Base-by-base conservation (phyloP, 2,888 invertebrate species). In the Sminthurinus aureus region DNA sequence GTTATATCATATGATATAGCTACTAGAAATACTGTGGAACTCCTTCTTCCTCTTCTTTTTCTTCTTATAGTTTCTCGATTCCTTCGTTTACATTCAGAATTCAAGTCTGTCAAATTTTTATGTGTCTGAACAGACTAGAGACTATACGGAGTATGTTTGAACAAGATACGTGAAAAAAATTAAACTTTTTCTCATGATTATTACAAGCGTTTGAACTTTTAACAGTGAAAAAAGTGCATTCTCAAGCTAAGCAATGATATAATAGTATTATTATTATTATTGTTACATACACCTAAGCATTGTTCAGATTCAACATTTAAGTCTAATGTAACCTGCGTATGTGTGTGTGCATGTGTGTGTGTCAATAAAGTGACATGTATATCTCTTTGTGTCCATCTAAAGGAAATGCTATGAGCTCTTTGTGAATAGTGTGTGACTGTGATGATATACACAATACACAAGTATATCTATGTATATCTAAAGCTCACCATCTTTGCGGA, bases 171-270 rank as follows among this genome's bases (percentile, higher is more conserved):
- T 73, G 73, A 73, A 73, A 38, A 73, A 26, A 24, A 15, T 38
- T 73, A 20, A 73, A 73, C 24, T 73, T 73, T 73, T 73, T 73
- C 73, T 38, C 73, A 73, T 73, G 18, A 69, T 69, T 20, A 69
- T 69, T 22, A 73, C 24, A 24, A 73, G 24, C 73, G 20, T n/a
- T 18, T 73, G 58, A 58, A 38, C 38, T 38, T 38, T 38, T 38
- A 38, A 38, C 38, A 38, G 38, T 38, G 38, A 38, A 38, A 38
- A 38, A 38, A 38, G 38, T 38, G 38, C 38, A 38, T 38, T 38
- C 38, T 38, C 38, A 38, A 38, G 38, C 38, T 38, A 38, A 38
- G 38, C 38, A 38, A 38, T 38, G 38, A 38, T 38, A 38, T 38
- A 38, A 38, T 38, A 38, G 6, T 38, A 38, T 4, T 38, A 6